These are phyloP conservation scores for Dolichoris vasculosae DNA, from an alignment of 1,140 invertebrate genomes.

Conservation along the genomic window DNA sequence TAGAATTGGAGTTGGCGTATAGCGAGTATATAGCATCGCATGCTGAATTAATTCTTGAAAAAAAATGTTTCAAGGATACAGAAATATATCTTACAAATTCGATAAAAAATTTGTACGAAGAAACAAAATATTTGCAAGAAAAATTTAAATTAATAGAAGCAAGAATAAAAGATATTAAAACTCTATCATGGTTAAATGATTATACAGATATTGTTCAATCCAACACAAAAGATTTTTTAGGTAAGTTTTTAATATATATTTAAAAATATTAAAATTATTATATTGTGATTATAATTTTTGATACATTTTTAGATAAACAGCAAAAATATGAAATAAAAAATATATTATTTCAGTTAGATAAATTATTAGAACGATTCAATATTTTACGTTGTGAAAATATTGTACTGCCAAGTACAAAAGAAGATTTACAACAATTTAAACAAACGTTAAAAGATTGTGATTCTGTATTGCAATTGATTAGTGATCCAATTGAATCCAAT, in stretches of 20 bases:
- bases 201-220: constrained; percentile 9
- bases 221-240: constrained; percentile 13
- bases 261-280: neutral
- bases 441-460: constrained; percentile 33
- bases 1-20: constrained; percentile 45
- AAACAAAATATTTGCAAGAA: constrained; percentile 35
- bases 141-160: constrained; percentile 22
- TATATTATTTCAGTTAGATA: constrained; percentile 28
- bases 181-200: constrained; percentile 14
- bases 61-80: constrained; percentile 32
- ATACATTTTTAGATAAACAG: constrained; percentile 22
- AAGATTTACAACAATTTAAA: constrained; percentile 37
- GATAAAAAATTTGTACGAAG: constrained; percentile 34
- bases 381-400: constrained; percentile 49
- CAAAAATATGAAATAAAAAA: constrained; percentile 32
- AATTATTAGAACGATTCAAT: constrained; percentile 44
- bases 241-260: constrained; percentile 8
- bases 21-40: constrained; percentile 26
- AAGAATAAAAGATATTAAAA: constrained; percentile 42
- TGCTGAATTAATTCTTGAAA: constrained; percentile 44
- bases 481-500: constrained; percentile 26
- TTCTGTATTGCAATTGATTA: constrained; percentile 25
- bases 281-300: neutral
- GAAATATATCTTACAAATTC: constrained; percentile 17
- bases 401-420: constrained; percentile 20